Evolutionary conservation across 2,888 invertebrate species (phyloP), one percentile per base, ranked within the genome.

Genomic region (Campoplex capitator): DNA sequence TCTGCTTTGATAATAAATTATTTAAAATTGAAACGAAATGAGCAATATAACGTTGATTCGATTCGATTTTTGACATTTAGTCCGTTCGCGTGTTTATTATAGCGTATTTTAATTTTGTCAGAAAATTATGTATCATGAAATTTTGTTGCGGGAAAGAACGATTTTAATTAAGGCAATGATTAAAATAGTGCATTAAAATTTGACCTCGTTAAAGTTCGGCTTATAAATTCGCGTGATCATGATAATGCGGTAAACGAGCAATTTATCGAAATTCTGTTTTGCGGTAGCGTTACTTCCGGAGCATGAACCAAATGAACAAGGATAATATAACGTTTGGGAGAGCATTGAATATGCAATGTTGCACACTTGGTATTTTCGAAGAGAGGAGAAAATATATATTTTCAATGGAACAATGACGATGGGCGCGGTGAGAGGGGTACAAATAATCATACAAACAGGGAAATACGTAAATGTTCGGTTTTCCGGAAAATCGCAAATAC

Each of bases 241-340:
- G 42, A 42, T 48, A 45, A 67, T 48, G 35, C 81, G 62, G 56
- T 75, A 56, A 82, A 62, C 65, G 84, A 70, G 32, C 75, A 79
- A 83, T 84, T 79, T 82, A 82, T 87, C 71, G 82, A 75, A 78
- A 75, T 45, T 76, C 75, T 56, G 79, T 82, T 75, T 73, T 35
- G 67, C 51, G 83, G 86, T 68, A n/a, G 16, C 68, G 73, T 73
- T 78, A 84, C 73, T 84, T 75, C 56, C 42, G 45, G 54, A 48
- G 78, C 75, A 82, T 79, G 75, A 82, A 84, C 48, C 28, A 51
- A 79, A 75, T 56, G 51, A 70, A 75, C 83, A 45, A 42, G 75
- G 42, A 67, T 65, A 67, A 75, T 70, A 32, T 32, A 75, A 62
- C 45, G 70, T 16, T n/a, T 67, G 28, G 58, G 23, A 38, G 77